Evolutionary conservation across 2,113 vertebrate species (phyloP).

Genomic region (Mus pahari): DNA sequence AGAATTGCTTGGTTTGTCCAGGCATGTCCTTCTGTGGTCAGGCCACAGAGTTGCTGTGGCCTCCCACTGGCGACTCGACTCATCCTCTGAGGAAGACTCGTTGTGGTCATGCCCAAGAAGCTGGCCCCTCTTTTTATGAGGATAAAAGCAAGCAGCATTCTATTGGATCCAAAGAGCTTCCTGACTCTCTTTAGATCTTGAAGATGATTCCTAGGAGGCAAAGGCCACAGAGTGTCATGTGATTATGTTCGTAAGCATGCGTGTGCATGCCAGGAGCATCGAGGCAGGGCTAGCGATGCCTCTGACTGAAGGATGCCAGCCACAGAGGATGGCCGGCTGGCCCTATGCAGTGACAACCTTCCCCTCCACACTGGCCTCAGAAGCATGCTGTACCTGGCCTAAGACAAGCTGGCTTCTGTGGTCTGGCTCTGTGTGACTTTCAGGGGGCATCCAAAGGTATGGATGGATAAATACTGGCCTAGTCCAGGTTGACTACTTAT

Average conservation of each 20-base stretch:
- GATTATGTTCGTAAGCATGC: not conserved
- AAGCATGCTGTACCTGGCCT: not conserved
- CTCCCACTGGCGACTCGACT: constrained; percentile 1
- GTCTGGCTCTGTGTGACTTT: constrained; percentile 27
- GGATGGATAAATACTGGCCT: not conserved
- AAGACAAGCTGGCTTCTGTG: not conserved
- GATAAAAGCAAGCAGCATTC: constrained; percentile 47
- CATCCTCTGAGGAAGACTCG: constrained; percentile 13
- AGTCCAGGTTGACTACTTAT: not conserved
- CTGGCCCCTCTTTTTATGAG: constrained; percentile 14
- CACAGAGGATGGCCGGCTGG: not conserved
- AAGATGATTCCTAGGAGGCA: not conserved
- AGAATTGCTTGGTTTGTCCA: not conserved
- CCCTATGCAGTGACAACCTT: not conserved
- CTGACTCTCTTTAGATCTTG: constrained; percentile 66
- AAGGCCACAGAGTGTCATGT: not conserved
- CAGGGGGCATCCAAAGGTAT: not conserved
- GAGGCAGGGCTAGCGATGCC: too few species aligned
- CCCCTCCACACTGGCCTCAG: accelerated
- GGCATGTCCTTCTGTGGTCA: constrained; percentile 12
- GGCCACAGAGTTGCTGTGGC: not conserved
- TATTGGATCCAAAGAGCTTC: constrained; percentile 62
- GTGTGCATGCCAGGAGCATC: not conserved
- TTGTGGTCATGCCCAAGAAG: constrained; percentile 31
- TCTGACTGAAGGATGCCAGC: not conserved